Conservation (phyloP, 1,140 invertebrate species). For the Hypothenemus hampei region DNA sequence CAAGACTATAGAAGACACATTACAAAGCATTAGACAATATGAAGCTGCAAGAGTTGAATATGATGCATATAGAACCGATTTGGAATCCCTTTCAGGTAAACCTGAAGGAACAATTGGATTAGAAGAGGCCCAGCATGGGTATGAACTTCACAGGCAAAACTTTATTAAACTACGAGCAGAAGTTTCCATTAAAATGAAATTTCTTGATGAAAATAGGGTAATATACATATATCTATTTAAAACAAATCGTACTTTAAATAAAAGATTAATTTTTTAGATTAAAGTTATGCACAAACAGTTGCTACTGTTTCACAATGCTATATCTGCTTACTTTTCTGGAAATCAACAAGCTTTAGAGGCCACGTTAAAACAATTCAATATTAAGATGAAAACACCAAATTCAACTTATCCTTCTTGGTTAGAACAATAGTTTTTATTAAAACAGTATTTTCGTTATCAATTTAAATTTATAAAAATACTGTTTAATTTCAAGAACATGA, state of each 20-base stretch:
- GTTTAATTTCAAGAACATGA: no score
- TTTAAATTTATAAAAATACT: no score
- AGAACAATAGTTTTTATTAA: constrained; percentile 64
- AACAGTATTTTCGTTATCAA: no score
- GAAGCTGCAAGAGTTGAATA: constrained; percentile 93
- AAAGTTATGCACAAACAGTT: constrained; percentile 99
- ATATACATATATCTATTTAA: constrained; percentile 18
- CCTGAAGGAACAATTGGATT: constrained; percentile 57
- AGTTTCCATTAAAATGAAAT: constrained; percentile 92
- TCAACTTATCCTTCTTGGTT: constrained; percentile 69
- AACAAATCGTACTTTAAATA: not conserved
- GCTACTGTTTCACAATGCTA: constrained; percentile 90
- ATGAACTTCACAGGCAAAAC: constrained; percentile 77
- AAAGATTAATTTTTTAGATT: constrained; percentile 63
- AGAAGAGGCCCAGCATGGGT: constrained; percentile 77
- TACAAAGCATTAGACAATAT: constrained; percentile 89
- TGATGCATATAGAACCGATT: constrained; percentile 91
- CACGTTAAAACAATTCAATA: constrained; percentile 95
- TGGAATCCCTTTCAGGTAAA: constrained; percentile 70
- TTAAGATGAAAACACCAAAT: constrained; percentile 75
- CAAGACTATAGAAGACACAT: constrained; percentile 92
- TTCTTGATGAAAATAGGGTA: constrained; percentile 95
- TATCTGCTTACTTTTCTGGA: constrained; percentile 94
- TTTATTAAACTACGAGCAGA: constrained; percentile 90
- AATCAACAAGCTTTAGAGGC: constrained; percentile 89